Percentiles rank a stretch among this genome's conserved stretches.
Conservation (phyloP, 2,797 vertebrate species). For the Anabacerthia variegaticeps region DNA sequence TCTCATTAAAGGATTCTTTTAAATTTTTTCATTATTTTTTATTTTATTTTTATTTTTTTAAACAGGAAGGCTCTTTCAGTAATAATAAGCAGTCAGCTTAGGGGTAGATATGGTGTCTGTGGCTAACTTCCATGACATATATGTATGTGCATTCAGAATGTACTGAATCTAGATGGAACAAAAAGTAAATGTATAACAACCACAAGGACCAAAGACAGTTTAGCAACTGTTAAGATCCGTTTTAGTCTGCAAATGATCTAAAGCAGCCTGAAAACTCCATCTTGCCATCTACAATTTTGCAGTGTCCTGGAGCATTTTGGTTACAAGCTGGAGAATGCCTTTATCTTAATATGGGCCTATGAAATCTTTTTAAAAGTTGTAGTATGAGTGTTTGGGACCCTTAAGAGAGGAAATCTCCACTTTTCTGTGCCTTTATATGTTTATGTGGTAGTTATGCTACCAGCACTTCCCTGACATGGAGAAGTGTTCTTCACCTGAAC, state of each 20-base stretch:
- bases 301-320: background rate
- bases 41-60: background rate
- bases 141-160: background rate
- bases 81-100: background rate
- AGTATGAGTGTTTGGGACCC: background rate
- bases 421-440: background rate
- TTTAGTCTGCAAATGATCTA: background rate
- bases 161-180: background rate
- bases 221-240: background rate
- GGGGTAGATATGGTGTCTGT: background rate
- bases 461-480: background rate
- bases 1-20: background rate
- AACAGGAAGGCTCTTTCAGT: background rate
- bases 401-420: background rate
- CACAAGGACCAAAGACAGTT: background rate
- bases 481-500: background rate
- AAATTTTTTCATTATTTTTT: background rate
- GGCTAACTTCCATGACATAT: background rate
- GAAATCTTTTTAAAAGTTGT: background rate
- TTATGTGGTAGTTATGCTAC: accelerated
- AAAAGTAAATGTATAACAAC: background rate
- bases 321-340: background rate
- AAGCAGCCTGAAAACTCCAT: background rate
- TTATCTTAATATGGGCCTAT: background rate
- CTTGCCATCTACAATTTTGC: background rate